Evolutionary conservation across 2,888 invertebrate species (phyloP).

Genomic region (Rhingia rostrata): DNA sequence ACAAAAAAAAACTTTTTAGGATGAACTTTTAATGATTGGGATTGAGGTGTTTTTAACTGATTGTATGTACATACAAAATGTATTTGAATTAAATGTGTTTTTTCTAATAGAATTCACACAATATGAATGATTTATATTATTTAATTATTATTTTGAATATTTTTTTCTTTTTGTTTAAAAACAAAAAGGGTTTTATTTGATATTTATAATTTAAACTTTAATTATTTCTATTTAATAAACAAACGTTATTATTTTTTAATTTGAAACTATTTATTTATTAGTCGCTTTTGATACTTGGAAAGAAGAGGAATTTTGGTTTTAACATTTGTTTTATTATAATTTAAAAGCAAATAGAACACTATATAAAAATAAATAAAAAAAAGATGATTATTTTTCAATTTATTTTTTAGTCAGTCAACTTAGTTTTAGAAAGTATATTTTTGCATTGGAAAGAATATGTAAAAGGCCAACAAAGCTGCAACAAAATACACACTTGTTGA

Average conservation of each 20-base stretch:
- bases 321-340: constrained; percentile 32
- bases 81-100: constrained; percentile 40
- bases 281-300: constrained; percentile 82
- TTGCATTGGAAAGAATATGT: constrained; percentile 45
- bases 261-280: constrained; percentile 64
- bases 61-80: constrained; percentile 65
- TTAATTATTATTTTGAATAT: constrained; percentile 41
- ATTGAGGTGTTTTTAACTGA: constrained; percentile 33
- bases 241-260: constrained; percentile 36
- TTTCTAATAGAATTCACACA: constrained; percentile 39
- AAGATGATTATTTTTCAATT: neutral
- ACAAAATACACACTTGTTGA: constrained; percentile 32
- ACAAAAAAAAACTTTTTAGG: constrained; percentile 25
- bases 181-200: constrained; percentile 27
- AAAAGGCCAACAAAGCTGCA: constrained; percentile 62
- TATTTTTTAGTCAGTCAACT: too few relatives aligned
- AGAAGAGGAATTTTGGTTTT: constrained; percentile 77
- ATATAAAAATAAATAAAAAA: constrained; percentile 14
- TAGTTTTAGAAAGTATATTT: constrained; percentile 18
- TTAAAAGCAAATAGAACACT: constrained; percentile 50
- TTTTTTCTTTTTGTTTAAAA: constrained; percentile 33
- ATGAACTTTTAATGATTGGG: constrained; percentile 58
- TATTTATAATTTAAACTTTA: constrained; percentile 45
- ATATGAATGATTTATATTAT: constrained; percentile 50
- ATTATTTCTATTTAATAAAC: constrained; percentile 37